Base-by-base conservation (phyloP, 1,140 invertebrate genomes). In the Leptinotarsa texana region DNA sequence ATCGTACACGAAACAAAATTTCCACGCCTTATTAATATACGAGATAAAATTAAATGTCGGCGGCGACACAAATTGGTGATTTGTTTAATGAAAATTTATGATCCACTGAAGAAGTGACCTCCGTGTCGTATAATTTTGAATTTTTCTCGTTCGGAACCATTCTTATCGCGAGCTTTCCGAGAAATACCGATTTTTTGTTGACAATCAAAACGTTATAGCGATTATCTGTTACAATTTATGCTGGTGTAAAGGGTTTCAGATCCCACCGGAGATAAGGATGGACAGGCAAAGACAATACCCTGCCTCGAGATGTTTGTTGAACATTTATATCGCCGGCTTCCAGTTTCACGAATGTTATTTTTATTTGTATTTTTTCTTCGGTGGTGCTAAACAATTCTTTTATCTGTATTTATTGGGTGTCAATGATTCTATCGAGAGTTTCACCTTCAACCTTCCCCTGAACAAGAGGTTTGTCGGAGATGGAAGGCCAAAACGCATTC, bases 131-230 rank as follows among this genome's bases (percentile, higher is more conserved):
- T 57, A 57, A n/a, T 57, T 57, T 57, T 57, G 51, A 57, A 57
- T 57, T 57, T 57, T 18, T 57, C 51, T 57, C 15, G n/a, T 57
- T 18, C 51, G 51, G n/a, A 18, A 57, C 51, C 15, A 57, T 57
- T 57, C 51, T 57, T 57, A 57, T 57, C 51, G 51, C 15, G 51
- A 57, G n/a, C 51, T 57, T 57, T 57, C 51, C 0, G 15, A 70
- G 69, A 70, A 70, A 57, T 70, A 48, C 18, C 33, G 27, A 24
- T 70, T 70, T 70, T 70, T 70, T 70, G 69, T 61, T 47, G 47
- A 70, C 69, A 70, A 70, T 70, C 69, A 70, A 70, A 70, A 70
- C 47, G 69, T 70, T 70, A 70, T 70, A 48, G 69, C 47, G 69
- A 70, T 70, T 49, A 70, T 70, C 69, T 70, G 69, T 51, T 70